Evolutionary conservation across 2,113 vertebrate species (phyloP).

Genomic region (Hippopotamus amphibius): DNA sequence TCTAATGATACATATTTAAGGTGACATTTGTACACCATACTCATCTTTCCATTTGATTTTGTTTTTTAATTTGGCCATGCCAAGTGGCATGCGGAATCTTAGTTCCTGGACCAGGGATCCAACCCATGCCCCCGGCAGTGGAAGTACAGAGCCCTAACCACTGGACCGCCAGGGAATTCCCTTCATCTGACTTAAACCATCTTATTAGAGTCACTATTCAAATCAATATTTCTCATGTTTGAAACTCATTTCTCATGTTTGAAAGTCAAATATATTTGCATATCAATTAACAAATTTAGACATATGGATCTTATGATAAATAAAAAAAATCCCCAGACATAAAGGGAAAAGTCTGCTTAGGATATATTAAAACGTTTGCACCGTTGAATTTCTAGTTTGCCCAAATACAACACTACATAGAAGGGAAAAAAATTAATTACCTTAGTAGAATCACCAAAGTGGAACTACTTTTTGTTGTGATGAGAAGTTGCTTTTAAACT

Average conservation of each 20-base stretch:
- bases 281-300: not conserved
- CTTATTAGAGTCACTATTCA: not conserved
- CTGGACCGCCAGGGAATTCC: too few relatives aligned
- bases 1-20: not conserved
- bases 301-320: not conserved
- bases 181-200: not conserved
- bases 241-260: not conserved
- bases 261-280: not conserved
- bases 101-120: too few relatives aligned
- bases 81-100: too few relatives aligned
- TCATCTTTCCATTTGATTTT: not conserved
- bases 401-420: conserved; percentile 35
- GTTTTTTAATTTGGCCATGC: too few relatives aligned
- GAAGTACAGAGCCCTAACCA: too few relatives aligned
- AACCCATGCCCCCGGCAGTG: too few relatives aligned
- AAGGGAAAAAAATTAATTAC: conserved; percentile 67
- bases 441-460: conserved; percentile 54
- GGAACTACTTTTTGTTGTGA: conserved; percentile 61
- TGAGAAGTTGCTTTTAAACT: conserved; percentile 71
- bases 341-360: not conserved
- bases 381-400: not conserved
- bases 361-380: conserved; percentile 22
- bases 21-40: not conserved
- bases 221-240: not conserved
- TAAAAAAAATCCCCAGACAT: not conserved